phyloP scores from a whole-genome alignment of 2,888 invertebrate genomes.

The Apodemia duryi region DNA sequence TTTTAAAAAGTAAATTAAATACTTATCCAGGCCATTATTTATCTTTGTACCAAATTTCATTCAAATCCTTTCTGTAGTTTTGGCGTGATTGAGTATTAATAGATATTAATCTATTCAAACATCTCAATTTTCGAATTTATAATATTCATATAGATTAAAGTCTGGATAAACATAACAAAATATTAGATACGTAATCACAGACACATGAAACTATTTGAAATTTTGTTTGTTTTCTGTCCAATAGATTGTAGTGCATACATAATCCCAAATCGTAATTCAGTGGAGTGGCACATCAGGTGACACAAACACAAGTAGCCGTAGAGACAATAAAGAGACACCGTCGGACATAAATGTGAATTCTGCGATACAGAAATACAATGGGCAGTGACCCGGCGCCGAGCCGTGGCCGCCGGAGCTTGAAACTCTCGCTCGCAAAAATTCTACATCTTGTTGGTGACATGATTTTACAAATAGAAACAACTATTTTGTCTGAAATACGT shows the following conservation, averaged over 20 bases:
- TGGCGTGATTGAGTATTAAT: too few species aligned
- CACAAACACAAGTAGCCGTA: background rate
- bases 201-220: background rate
- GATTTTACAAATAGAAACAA: constrained; percentile 20
- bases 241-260: background rate
- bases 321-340: constrained; percentile 19
- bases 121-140: too few species aligned
- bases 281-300: background rate
- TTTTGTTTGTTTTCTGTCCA: background rate
- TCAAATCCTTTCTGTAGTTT: too few species aligned
- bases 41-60: too few species aligned
- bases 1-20: too few species aligned
- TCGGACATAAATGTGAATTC: constrained; percentile 18
- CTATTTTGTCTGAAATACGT: constrained; percentile 14
- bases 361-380: constrained; percentile 19
- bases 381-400: constrained; percentile 20
- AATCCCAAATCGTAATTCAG: background rate
- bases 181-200: too few species aligned
- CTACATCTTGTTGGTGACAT: constrained; percentile 20
- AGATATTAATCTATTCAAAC: too few species aligned
- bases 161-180: too few species aligned
- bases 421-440: constrained; percentile 19
- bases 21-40: too few species aligned
- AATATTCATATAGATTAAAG: too few species aligned
- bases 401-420: constrained; percentile 23